These are phyloP conservation scores for Hyles lineata DNA, from an alignment of 2,888 invertebrate genomes.

Conservation along the genomic window DNA sequence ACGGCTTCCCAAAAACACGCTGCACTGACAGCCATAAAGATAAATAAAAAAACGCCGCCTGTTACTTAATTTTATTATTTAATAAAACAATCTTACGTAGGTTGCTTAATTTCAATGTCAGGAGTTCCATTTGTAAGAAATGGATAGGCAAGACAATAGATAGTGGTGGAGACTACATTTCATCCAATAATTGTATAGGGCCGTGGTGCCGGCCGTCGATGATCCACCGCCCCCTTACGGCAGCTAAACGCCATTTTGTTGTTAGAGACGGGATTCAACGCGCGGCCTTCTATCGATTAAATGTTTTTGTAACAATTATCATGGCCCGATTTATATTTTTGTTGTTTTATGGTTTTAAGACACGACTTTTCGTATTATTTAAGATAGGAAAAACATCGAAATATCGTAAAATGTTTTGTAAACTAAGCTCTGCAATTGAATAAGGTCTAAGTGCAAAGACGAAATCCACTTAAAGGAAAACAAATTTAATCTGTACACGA, in stretches of 20 bases:
- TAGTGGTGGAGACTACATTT: slow-evolving; percentile 66
- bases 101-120: slow-evolving; percentile 22
- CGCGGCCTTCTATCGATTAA: not conserved
- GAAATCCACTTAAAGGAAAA: not conserved
- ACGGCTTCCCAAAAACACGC: not conserved
- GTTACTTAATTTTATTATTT: slow-evolving; percentile 8
- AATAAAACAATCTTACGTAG: slow-evolving; percentile 4
- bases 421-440: not conserved
- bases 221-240: slow-evolving; percentile 62
- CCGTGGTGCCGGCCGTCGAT: slow-evolving; percentile 57
- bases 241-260: slow-evolving; percentile 66
- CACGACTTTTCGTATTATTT: not conserved
- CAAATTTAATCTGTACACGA: not conserved
- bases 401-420: not conserved
- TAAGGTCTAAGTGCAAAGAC: not conserved
- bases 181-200: slow-evolving; percentile 72
- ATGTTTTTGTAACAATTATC: not conserved
- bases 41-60: slow-evolving; percentile 5
- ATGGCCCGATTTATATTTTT: not conserved
- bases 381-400: not conserved
- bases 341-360: not conserved
- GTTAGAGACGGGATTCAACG: slow-evolving; percentile 37
- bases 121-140: slow-evolving; percentile 30
- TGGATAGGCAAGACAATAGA: slow-evolving; percentile 61
- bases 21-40: not conserved